Base-by-base conservation (phyloP, 2,888 invertebrate genomes). In the Exephanes ischioxanthus region DNA sequence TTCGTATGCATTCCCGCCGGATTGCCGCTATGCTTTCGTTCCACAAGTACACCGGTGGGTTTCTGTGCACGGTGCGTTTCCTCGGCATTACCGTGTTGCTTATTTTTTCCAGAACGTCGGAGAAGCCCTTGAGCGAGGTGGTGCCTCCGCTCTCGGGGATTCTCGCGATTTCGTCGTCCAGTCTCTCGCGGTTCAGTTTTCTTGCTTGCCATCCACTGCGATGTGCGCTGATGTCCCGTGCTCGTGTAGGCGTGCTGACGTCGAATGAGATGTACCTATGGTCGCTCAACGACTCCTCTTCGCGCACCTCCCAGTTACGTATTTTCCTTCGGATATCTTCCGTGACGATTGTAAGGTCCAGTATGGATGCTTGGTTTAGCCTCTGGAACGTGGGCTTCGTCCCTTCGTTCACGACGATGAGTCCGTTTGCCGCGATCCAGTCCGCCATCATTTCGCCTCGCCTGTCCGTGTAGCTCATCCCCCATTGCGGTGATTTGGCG, bases 401-500 rank as follows among this genome's bases (percentile, higher is more conserved):
- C 11, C 84, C 84, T n/a, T 51, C 51, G 63, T 87, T 89, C 5
- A 48, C 45, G 14, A 83, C 70, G 9, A 41, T 33, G 51, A 84
- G 45, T 51, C 77, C 73, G 3, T 79, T 70, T 16, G 67, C 22
- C 5, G 87, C 79, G 45, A 87, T 80, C 87, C 83, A 87, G 45
- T 87, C 87, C 3, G 82, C 61, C n/a, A 86, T 4, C 7, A 71
- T 48, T 33, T 73, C 67, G 0, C 88, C 87, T 61, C 87, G 67
- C 11, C 76, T 82, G 48, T 88, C 83, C 2, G 81, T 81, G 7
- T 11, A 22, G 9, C 19, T 19, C 84, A 85, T 77, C 3, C 86
- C 85, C 88, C 87, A 88, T 37, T 87, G 85, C 48, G 84, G 81
- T 3, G 84, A 88, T 77, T 88, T 86, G 3, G 87, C 83, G 45